Base-by-base conservation (phyloP, 30 jellyfish, hydroid and myxozoan genomes). In the Cassiopea xamachana region DNA sequence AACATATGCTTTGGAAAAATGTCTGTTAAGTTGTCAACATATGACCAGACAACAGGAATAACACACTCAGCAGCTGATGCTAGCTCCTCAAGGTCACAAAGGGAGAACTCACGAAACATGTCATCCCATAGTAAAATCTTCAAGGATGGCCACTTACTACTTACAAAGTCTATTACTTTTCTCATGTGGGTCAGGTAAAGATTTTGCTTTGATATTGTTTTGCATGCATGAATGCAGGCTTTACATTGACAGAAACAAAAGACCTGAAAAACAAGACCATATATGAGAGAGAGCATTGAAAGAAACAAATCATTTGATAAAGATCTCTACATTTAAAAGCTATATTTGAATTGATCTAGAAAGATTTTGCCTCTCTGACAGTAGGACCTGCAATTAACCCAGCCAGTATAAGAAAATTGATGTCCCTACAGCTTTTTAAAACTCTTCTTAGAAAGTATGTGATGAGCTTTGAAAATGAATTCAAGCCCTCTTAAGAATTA, bases 41-140 rank as follows among this genome's bases (percentile, higher is more conserved):
- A 96, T 18, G 98, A 96, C 99, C 99, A 96, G 27, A 92, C 97
- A 89, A 96, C 92, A 1, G 98, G 98, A n/a, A 92, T 89, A 1
- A 90, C 97, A 43, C 78, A 12, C 3, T 79, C 88, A 1, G 79
- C 84, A 46, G 75, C 46, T 1, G 98, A 81, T 16, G 92, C 94
- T 51, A 96, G 82, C 81, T 64, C 88, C 80, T 96, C 98, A 48
- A 96, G 67, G 46, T 96, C 99, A 79, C 86, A 60, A 15, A 87
- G 81, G 13, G 97, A 86, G 81, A 96, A 96, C 19, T 83, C 92
- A 16, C 99, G 87, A 80, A 96, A 92, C 99, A 96, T 96, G 80
- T 96, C 99, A 80, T 96, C 99, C 99, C 99, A 96, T 7, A 96
- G 79, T 67, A 96, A 43, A 16, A 92, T 19, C 82, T 84, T 80